Evolutionary conservation across 1,140 invertebrate genomes (phyloP), one percentile per base, ranked within the genome.

Genomic region (Propsilocerus akamusi): DNA sequence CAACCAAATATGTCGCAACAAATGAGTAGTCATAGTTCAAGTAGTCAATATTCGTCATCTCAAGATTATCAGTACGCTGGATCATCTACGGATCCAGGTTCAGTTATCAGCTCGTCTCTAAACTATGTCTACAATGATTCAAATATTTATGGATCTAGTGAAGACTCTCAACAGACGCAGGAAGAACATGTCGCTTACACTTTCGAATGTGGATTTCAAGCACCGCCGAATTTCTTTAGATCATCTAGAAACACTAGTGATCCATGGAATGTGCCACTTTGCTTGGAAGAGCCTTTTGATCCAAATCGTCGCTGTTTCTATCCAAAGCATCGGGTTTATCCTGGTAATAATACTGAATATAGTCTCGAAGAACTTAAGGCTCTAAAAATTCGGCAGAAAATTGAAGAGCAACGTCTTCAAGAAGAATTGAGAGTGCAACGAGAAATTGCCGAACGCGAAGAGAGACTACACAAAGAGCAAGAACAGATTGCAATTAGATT

Each of bases 241-340:
- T 61, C 57, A 37, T 59, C 58, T 14, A 59, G 56, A 25, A 65
- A 65, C 49, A 63, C 64, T 37, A 55, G 64, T 50, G 63, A 65
- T 51, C 58, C 57, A 23, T 65, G 63, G 63, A 63, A 61, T 49
- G 62, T 59, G n/a, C 58, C 59, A 12, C 22, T 65, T 17, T 64
- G 57, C 20, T 52, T 65, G 0, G 63, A 65, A 23, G 63, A 65
- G 23, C 63, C 63, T 2, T 62, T 59, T 12, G 63, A 65, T 54
- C 61, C 61, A 2, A 58, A 58, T 41, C 54, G 57, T 10, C 50
- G 59, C 12, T 65, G 63, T 50, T 56, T 58, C 7, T 65, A 65
- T 57, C 55, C 58, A 32, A 65, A 65, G 53, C 54, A 59, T 17
- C 20, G 57, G 46, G 63, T 65, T 0, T 65, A 65, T 52, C 60